Base-by-base conservation (phyloP, 37 sponge, comb jelly and placozoan genomes). In the Theonella swinhoei region DNA sequence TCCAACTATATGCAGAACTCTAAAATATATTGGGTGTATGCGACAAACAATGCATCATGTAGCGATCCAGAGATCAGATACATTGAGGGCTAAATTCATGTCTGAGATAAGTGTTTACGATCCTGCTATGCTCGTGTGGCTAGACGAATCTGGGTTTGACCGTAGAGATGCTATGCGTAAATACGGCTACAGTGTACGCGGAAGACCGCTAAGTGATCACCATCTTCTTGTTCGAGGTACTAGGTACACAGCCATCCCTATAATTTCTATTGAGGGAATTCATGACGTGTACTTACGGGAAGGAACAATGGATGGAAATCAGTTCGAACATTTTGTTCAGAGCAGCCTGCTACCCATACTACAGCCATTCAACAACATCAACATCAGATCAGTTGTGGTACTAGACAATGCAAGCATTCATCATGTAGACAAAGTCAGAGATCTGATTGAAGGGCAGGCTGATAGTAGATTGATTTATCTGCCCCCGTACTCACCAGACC, bases 401-500 rank as follows among this genome's bases (percentile, higher is more conserved):
- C 58, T 82, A 74, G 80, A 80, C 35, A 80, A 80, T 80, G 80
- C 80, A 17, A 42, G 58, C 19, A 80, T 80, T 40, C 80, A 82
- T 41, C 82, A 82, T 72, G 74, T 82, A 4, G 73, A 82, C 35
- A 29, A 54, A 60, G 82, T 82, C 4, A 74, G 17, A 23, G 4
- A 4, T 5, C 41, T 29, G 11, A 82, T 82, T 61, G 38, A 69
- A 4, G 22, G 4, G 2, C n/a, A n/a, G n/a, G 59, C 82, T 60
- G 82, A 74, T 72, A 74, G 74, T 26, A 5, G 70, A 22, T 3
- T 82, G 3, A 19, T 73, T 8, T 82, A 61, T 26, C 28, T 82
- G 26, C 82, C 82, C 30, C 82, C 82, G 14, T 82, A 82, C 58
- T 72, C 74, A 38, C 82, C 82, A 20, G 82, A 82, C 54, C 58